A percentile compares a stretch with the other conserved stretches of the same genome.
Evolutionary conservation across 2,113 vertebrate genomes (phyloP).

Genomic region (Macaca fascicularis): DNA sequence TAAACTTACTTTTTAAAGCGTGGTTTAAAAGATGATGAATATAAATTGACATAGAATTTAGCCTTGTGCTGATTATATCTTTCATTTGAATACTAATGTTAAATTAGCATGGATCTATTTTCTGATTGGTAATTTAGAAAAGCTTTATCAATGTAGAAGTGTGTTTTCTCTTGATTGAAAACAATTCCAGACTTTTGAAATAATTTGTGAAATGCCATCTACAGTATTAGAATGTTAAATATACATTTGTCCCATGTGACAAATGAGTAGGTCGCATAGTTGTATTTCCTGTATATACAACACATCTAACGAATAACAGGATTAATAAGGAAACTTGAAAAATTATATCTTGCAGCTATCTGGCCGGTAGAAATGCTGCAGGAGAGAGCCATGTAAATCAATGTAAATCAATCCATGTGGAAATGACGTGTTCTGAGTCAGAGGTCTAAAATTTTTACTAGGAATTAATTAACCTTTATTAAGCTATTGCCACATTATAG

Average conservation of each 20-base stretch:
- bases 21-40: conserved; percentile 11
- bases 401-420: neutral
- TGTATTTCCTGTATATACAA: neutral
- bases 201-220: conserved; percentile 52
- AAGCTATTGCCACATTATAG: neutral
- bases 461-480: neutral
- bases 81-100: conserved; percentile 57
- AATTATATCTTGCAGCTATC: neutral
- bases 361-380: neutral
- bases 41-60: conserved; percentile 21
- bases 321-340: neutral
- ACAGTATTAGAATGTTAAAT: conserved; percentile 56
- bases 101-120: conserved; percentile 47
- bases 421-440: neutral
- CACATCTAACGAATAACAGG: neutral
- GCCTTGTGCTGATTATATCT: conserved; percentile 20
- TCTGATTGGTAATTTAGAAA: conserved; percentile 50
- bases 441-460: neutral
- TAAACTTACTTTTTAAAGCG: conserved; percentile 11
- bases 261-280: neutral
- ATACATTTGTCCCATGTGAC: neutral
- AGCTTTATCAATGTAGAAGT: conserved; percentile 39
- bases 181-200: conserved; percentile 54
- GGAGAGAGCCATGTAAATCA: neutral
- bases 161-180: conserved; percentile 60